Percentiles rank a stretch among this genome's conserved stretches.
These are phyloP conservation scores for Astyanax mexicanus DNA, from an alignment of 2,797 vertebrate genomes.

Conservation along the genomic window DNA sequence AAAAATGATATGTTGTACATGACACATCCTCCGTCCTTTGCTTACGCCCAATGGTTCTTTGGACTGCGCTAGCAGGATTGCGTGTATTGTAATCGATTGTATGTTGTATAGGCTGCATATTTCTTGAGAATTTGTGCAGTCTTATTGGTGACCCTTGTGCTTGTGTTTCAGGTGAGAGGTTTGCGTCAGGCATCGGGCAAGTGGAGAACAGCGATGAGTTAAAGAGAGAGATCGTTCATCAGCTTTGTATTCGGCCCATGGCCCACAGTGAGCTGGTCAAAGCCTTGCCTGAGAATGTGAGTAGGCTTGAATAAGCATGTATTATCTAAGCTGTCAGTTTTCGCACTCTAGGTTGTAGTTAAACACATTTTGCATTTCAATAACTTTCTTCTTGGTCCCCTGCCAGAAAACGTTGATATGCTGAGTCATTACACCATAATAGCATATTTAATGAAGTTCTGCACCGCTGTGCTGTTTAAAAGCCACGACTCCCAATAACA, in stretches of 20 bases:
- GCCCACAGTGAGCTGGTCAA: slow-evolving; percentile 97
- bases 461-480: background rate
- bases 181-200: slow-evolving; percentile 89
- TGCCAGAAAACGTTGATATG: background rate
- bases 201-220: slow-evolving; percentile 89
- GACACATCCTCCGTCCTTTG: too few species aligned
- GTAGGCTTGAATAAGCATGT: slow-evolving; percentile 54
- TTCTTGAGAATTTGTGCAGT: background rate
- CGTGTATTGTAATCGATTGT: too few species aligned
- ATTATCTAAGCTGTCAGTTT: background rate
- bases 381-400: background rate
- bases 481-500: background rate
- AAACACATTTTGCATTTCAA: background rate
- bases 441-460: background rate
- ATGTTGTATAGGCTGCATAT: too few species aligned
- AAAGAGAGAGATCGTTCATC: slow-evolving; percentile 94
- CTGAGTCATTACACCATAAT: background rate
- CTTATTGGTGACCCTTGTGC: background rate
- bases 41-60: too few species aligned
- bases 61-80: too few species aligned
- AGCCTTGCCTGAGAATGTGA: slow-evolving; percentile 95
- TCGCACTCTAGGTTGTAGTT: background rate
- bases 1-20: too few species aligned
- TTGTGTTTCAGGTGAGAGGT: slow-evolving; percentile 86
- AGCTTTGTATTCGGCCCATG: slow-evolving; percentile 95